A percentile compares a stretch with the other conserved stretches of the same genome.
These are phyloP conservation scores for Resseliella maxima DNA, from an alignment of 2,888 invertebrate species.

Conservation along the genomic window DNA sequence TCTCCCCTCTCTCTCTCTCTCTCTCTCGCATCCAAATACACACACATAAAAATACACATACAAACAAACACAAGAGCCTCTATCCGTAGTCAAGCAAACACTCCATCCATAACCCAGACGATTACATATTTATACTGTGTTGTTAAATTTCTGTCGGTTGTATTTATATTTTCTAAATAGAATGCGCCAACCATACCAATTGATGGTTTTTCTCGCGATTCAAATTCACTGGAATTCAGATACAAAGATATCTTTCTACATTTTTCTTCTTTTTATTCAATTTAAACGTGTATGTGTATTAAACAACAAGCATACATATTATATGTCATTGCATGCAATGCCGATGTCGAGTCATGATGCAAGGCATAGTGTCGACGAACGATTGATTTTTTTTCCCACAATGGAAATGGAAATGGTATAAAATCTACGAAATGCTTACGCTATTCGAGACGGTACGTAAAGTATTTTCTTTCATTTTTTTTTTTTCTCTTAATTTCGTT, in stretches of 20 bases:
- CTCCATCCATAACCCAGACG: not conserved
- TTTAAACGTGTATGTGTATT: not conserved
- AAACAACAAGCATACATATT: not conserved
- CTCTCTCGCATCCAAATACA: no score
- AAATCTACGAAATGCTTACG: not conserved
- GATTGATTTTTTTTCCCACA: constrained; percentile 41
- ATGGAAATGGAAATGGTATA: constrained; percentile 39
- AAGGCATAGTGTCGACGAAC: constrained; percentile 21
- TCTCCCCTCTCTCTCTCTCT: no score
- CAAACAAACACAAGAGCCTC: no score
- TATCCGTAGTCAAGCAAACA: no score
- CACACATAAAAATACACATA: no score
- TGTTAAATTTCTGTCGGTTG: not conserved
- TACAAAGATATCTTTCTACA: not conserved
- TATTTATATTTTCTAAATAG: not conserved
- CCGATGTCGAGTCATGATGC: not conserved
- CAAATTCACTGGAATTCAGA: constrained; percentile 26
- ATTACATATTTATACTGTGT: not conserved
- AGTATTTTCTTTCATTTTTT: not conserved
- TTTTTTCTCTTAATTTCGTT: not conserved
- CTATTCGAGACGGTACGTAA: not conserved
- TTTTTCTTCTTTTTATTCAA: not conserved
- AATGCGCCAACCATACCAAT: constrained; percentile 1
- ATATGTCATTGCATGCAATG: not conserved
- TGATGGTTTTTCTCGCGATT: not conserved